These are phyloP conservation scores for Heliconius hermathena DNA, from an alignment of 1,140 invertebrate species.

Conservation along the genomic window DNA sequence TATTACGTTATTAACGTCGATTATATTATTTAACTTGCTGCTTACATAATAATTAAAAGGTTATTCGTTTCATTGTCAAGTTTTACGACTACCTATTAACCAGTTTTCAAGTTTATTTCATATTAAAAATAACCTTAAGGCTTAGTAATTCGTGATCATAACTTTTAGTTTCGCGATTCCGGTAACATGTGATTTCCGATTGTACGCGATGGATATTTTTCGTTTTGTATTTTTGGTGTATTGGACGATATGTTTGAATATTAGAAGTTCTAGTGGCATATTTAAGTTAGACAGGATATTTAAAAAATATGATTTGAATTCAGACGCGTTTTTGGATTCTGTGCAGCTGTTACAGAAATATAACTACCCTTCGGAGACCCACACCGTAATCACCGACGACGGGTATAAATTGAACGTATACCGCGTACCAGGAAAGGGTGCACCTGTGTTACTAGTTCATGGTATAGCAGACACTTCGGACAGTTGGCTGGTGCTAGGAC, in stretches of 20 bases:
- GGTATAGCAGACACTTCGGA: slow-evolving; percentile 70
- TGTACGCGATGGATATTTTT: slow-evolving; percentile 31
- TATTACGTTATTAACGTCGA: no score
- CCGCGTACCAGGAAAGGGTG: slow-evolving; percentile 57
- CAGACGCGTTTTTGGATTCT: slow-evolving; percentile 47
- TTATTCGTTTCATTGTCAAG: slow-evolving; percentile 12
- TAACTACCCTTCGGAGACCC: slow-evolving; percentile 49
- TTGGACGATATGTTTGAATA: background rate
- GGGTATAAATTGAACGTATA: slow-evolving; percentile 60
- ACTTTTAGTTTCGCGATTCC: slow-evolving; percentile 34
- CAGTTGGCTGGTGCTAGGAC: slow-evolving; percentile 64
- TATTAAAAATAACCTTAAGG: slow-evolving; percentile 47
- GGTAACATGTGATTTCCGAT: slow-evolving; percentile 28
- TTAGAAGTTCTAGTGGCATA: background rate
- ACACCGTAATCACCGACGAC: slow-evolving; percentile 60
- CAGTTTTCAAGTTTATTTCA: slow-evolving; percentile 35
- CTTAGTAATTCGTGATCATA: slow-evolving; percentile 34
- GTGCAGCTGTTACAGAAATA: slow-evolving; percentile 55
- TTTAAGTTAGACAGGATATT: background rate
- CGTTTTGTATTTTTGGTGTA: background rate
- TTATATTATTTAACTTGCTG: background rate
- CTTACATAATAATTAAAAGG: background rate
- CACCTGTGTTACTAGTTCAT: slow-evolving; percentile 65
- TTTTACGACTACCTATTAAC: slow-evolving; percentile 11
- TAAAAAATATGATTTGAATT: background rate